Base-by-base conservation (phyloP, 2,113 vertebrate species). In the Helogale parvula region DNA sequence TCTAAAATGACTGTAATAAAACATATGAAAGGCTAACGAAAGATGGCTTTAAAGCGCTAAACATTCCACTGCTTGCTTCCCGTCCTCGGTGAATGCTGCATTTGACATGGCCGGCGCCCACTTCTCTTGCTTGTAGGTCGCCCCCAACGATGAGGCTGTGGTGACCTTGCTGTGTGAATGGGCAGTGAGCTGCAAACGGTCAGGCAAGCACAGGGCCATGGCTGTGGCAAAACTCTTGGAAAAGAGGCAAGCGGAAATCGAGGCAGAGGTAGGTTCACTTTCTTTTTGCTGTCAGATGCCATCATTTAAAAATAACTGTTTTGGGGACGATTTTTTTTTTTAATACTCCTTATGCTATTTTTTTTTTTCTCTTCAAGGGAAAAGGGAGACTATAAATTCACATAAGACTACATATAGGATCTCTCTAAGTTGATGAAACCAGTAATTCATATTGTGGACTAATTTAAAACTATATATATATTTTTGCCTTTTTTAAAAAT, bases 181-280 rank as follows among this genome's bases (percentile, higher is more conserved):
- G 99, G 99, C 99, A 0, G 98, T 98, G 95, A 99, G 99, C 98
- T 99, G 98, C 41, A 98, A 98, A 5, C 94, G 98, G 27, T 98
- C 98, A 0, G 98, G 98, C 14, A 98, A 98, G 90, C 99, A 99
- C 97, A 90, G 99, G 77, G 98, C 99, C 31, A 98, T 98, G 99
- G 98, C 98, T 0, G 98, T 99, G n/a, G 99, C 98, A 17, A 98
- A 98, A 3, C 98, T 99, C 4, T 82, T 99, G 98, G 98, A 99
- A 98, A 99, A 99, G 98, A 98, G 98, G 50, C 99, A 99, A 89
- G 98, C 97, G 0, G 99, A 99, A 88, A 98, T 98, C 1, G 98
- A 99, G 90, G 98, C 98, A 57, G 99, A 99, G 97, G 98, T 99
- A 94, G 97, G 98, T 97, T 15, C 2, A 1, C 4, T 45, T n/a